Base-by-base conservation (phyloP, 2,888 invertebrate genomes). In the Tetrapedia diversipes region DNA sequence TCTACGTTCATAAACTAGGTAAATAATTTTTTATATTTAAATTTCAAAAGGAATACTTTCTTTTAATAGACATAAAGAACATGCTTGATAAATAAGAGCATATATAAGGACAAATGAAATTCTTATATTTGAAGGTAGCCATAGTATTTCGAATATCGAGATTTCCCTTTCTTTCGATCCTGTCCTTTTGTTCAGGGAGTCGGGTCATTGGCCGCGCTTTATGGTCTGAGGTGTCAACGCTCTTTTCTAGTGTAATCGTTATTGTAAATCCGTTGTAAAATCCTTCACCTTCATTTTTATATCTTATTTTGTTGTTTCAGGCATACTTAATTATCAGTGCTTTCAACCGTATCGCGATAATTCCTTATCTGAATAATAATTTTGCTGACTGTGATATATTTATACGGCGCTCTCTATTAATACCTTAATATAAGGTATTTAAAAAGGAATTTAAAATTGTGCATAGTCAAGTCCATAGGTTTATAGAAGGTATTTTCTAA, bases 151-250 rank as follows among this genome's bases (percentile, higher is more conserved):
- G 4, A 49, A 32, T 49, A 22, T 68, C 32, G 49, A 49, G 16
- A 43, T 72, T 70, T 72, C 54, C 60, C 51, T 77, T 77, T 72
- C 47, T 45, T 53, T 63, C 41, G 43, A 37, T 49, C 37, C 19
- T 43, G 37, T 32, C 32, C 56, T 65, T 74, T 73, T 41, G 34
- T 74, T 4, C 45, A 32, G 27, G 22, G 61, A 51, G 71, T 75
- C 82, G 65, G 84, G 80, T 85, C 85, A 73, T 84, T 79, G 84
- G 77, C 83, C 84, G 75, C 63, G 69, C 63, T 84, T 86, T 81
- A 81, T 80, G 74, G 72, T 76, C 63, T 72, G 73, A 81, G 72
- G 68, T 79, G 76, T 75, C 75, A 71, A 78, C 71, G 68, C 65
- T 74, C 57, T 67, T 56, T 76, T 76, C 61, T 72, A 76, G 77